Evolutionary conservation across 2,888 invertebrate genomes (phyloP), one percentile per base, ranked within the genome.

Genomic region (Acanthosepion esculentum): DNA sequence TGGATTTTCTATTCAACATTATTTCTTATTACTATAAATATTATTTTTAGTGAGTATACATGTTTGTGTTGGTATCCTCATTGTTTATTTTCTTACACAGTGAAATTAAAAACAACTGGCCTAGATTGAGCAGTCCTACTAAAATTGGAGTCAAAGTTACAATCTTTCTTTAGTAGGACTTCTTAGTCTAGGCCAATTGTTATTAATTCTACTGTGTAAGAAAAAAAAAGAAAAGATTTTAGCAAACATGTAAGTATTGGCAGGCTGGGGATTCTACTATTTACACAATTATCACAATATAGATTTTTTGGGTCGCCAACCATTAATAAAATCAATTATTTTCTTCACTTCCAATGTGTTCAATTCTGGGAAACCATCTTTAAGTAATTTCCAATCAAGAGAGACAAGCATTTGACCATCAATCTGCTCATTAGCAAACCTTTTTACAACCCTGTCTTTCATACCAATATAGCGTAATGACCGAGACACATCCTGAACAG

Each of bases 321-420:
- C 97, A 41, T 95, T 95, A 50, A 97, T 95, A 95, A 97, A 97
- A 95, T 97, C 97, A 50, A 97, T 55, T n/a, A 97, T 96, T 95
- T 97, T 97, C 95, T 97, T 97, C 23, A 97, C 95, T 94, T 97
- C 97, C 50, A 97, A 95, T 33, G 96, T 96, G 95, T 97, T 97
- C 23, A 97, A 95, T 94, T 97, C 97, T 2, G 97, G 97, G 95
- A 97, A 97, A 12, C 97, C 97, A 94, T 97, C 97, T 94, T 96
- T 96, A 53, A 97, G 95, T 4, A 97, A 95, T 50, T 96, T 96
- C 91, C 96, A 96, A 94, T 97, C 97, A 91, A 97, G 95, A 18
- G 96, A 96, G 59, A 96, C 95, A 93, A 97, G 95, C 95, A 97
- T 96, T 94, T 96, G 96, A 3, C 97, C 97, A 95, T 97, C 97